Percentiles rank a stretch among this genome's conserved stretches.
These are phyloP conservation scores for Tinamus guttatus DNA, from an alignment of 2,113 vertebrate species.

Conservation along the genomic window DNA sequence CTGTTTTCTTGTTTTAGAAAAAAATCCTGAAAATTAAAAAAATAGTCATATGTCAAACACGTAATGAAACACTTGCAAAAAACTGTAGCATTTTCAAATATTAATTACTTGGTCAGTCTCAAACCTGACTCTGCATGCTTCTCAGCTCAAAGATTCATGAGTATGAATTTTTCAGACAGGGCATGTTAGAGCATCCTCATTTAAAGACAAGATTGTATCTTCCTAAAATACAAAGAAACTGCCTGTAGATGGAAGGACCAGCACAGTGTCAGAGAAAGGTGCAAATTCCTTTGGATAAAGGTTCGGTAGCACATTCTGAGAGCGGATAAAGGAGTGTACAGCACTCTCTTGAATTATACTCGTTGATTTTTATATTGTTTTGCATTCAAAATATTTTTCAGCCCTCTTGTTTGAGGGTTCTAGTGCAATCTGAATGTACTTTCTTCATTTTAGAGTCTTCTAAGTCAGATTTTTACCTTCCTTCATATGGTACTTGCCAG, in stretches of 20 bases:
- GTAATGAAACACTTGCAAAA: not conserved
- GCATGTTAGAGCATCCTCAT: not conserved
- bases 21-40: not conserved
- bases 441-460: not conserved
- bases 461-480: not conserved
- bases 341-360: not conserved
- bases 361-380: not conserved
- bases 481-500: not conserved
- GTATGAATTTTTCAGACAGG: not conserved
- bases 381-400: not conserved
- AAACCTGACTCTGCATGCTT: not conserved
- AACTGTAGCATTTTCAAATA: not conserved
- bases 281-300: not conserved
- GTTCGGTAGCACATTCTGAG: not conserved
- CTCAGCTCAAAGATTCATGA: constrained; percentile 6
- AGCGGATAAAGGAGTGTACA: not conserved
- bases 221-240: not conserved
- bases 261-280: not conserved
- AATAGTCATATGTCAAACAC: not conserved
- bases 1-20: not conserved
- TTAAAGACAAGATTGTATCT: not conserved
- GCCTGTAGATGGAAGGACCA: not conserved
- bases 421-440: not conserved
- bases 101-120: not conserved
- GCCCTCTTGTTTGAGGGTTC: not conserved